These are phyloP conservation scores for Pygoscelis antarcticus DNA, from an alignment of 2,113 vertebrate genomes.

Conservation along the genomic window DNA sequence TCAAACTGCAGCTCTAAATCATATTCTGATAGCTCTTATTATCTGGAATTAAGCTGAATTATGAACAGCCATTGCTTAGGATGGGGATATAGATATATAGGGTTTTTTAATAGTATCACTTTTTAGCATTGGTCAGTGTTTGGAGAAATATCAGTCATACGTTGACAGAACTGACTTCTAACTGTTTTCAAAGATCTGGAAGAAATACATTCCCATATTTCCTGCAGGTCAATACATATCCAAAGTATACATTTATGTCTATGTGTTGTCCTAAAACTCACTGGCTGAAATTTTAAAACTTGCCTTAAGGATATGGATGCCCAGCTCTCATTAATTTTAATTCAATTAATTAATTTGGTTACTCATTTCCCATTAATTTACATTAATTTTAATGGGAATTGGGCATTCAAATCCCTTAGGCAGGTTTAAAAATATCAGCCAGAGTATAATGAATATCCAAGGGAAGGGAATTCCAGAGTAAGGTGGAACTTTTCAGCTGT, in stretches of 20 bases:
- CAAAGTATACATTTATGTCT: neutral
- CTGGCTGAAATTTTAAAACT: neutral
- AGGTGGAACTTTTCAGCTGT: neutral
- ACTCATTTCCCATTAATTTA: constrained; percentile 44
- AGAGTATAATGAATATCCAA: constrained; percentile 49
- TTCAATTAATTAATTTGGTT: constrained; percentile 59
- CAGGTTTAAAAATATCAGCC: constrained; percentile 60
- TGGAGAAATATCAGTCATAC: neutral
- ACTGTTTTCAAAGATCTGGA: neutral
- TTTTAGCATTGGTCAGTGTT: neutral
- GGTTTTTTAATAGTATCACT: neutral
- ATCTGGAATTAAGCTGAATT: constrained; percentile 5
- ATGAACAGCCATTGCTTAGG: neutral
- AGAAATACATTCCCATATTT: neutral
- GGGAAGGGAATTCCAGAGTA: constrained; percentile 4
- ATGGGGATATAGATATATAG: neutral
- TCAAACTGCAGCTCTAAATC: constrained; percentile 46
- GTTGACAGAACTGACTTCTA: neutral
- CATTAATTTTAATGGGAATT: constrained; percentile 55
- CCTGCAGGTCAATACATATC: neutral
- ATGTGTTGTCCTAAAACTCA: neutral
- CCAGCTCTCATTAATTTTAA: constrained; percentile 60
- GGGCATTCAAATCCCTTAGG: constrained; percentile 50
- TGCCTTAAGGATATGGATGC: constrained; percentile 48
- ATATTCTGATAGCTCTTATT: constrained; percentile 12